Conservation (phyloP, 2,113 vertebrate species). For the Chloropsis cyanopogon region DNA sequence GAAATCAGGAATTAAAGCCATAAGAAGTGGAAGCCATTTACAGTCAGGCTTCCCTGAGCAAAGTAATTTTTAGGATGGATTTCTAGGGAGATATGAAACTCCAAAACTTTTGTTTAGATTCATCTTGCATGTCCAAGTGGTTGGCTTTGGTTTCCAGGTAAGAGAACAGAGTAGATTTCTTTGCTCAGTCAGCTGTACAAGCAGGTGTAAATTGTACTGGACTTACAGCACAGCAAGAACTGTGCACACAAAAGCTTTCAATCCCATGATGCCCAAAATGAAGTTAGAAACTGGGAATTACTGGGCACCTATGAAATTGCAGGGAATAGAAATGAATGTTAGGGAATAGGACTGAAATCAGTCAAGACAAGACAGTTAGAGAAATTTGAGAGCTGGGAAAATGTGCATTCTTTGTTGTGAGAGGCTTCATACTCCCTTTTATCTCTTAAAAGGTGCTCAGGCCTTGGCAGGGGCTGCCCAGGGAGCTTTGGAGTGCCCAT, state of each 20-base stretch:
- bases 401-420: background rate
- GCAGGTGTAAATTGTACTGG: background rate
- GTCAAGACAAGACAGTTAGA: background rate
- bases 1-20: background rate
- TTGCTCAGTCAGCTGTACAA: background rate
- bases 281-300: background rate
- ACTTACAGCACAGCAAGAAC: background rate
- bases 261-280: background rate
- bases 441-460: background rate
- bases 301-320: background rate
- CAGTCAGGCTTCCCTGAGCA: background rate
- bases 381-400: background rate
- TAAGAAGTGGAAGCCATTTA: background rate
- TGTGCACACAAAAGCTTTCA: background rate
- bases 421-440: background rate
- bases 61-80: background rate
- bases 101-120: background rate
- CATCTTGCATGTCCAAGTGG: accelerated
- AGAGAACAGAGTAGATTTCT: background rate
- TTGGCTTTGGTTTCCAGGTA: background rate
- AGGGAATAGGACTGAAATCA: background rate
- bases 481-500: background rate
- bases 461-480: background rate
- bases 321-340: background rate
- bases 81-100: background rate